Conservation (phyloP, 2,113 vertebrate species). For the Megaceryle torquata region DNA sequence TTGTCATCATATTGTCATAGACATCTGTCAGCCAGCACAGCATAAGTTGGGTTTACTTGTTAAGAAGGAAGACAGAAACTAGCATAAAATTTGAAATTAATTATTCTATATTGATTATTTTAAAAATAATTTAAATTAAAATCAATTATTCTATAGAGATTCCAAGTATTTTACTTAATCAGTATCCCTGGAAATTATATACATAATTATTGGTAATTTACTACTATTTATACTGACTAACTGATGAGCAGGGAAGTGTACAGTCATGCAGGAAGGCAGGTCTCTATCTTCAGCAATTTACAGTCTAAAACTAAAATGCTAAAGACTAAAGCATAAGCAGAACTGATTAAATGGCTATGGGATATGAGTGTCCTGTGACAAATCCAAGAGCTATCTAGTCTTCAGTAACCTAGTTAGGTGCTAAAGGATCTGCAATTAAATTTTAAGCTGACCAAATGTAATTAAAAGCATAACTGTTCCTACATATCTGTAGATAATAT, state of each 20-base stretch:
- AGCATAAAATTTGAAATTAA: background rate
- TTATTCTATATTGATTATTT: background rate
- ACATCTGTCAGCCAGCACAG: background rate
- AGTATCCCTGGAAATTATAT: background rate
- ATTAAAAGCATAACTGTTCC: conserved; percentile 45
- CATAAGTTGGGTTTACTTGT: background rate
- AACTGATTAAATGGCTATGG: background rate
- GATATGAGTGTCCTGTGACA: conserved; percentile 19
- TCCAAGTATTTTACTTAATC: background rate
- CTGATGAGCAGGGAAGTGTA: background rate
- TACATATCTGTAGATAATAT: background rate
- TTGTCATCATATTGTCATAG: background rate
- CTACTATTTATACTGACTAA: background rate
- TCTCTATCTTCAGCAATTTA: background rate
- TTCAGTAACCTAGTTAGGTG: background rate
- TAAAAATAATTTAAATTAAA: background rate
- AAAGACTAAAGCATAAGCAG: background rate
- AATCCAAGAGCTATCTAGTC: background rate
- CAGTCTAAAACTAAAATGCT: background rate
- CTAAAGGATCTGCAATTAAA: conserved; percentile 38
- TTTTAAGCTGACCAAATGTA: background rate
- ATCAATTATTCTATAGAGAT: background rate
- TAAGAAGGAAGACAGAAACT: background rate
- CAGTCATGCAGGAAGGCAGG: background rate
- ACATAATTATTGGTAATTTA: background rate